These are phyloP conservation scores for Zaprionus davidi DNA, from an alignment of 1,140 invertebrate species.

Conservation along the genomic window DNA sequence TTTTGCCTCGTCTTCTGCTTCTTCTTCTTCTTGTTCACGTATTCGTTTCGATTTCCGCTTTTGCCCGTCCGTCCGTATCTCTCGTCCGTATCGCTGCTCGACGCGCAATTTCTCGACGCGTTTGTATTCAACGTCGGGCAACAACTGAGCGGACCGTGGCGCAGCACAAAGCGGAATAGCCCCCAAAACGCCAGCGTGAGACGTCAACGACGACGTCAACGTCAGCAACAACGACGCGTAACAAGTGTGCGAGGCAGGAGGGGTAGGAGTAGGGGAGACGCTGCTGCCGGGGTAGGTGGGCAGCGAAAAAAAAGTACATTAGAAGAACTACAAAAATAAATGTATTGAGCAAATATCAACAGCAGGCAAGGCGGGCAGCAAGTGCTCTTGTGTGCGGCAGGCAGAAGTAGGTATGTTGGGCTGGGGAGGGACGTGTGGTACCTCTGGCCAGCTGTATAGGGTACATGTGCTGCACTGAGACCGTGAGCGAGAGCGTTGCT, in stretches of 20 bases:
- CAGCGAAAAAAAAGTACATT: slow-evolving; percentile 46
- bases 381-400: slow-evolving; percentile 2
- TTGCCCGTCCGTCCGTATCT: slow-evolving; percentile 7
- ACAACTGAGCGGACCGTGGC: slow-evolving; percentile 64
- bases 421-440: background rate
- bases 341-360: slow-evolving; percentile 79
- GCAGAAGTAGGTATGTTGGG: background rate
- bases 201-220: slow-evolving; percentile 46
- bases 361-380: slow-evolving; percentile 21
- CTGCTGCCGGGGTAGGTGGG: too few species aligned
- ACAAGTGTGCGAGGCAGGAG: slow-evolving; percentile 61
- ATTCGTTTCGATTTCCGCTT: slow-evolving; percentile 30
- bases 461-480: slow-evolving; percentile 25
- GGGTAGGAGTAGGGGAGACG: background rate
- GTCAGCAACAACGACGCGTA: slow-evolving; percentile 57
- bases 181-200: slow-evolving; percentile 35
- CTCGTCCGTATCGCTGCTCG: slow-evolving; percentile 21
- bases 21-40: slow-evolving; percentile 8
- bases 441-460: background rate
- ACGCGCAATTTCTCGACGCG: slow-evolving; percentile 55
- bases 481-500: slow-evolving; percentile 17
- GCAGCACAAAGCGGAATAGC: slow-evolving; percentile 59
- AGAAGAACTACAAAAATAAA: slow-evolving; percentile 71
- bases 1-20: background rate
- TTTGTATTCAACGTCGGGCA: slow-evolving; percentile 67